phyloP scores from a whole-genome alignment of 2,797 vertebrate genomes.

The Megaceryle alcyon region DNA sequence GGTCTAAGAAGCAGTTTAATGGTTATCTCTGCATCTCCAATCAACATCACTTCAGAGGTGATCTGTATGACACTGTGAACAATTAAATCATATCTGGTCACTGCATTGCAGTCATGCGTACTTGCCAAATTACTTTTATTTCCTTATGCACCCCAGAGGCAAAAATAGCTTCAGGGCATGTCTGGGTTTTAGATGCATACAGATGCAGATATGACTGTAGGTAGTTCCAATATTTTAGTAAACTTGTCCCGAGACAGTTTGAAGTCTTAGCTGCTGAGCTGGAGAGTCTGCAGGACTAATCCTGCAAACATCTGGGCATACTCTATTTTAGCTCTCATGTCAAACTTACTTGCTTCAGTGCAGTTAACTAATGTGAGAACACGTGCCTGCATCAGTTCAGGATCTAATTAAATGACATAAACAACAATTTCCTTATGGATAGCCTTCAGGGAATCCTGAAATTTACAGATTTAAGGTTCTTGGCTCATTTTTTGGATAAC shows the following conservation, averaged over 20 bases:
- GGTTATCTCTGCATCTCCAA: fast-evolving
- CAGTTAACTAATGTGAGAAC: not conserved
- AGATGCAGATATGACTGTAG: not conserved
- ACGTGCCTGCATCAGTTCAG: not conserved
- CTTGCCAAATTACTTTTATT: not conserved
- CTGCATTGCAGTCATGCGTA: not conserved
- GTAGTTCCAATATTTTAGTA: not conserved
- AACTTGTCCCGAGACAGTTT: not conserved
- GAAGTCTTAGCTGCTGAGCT: not conserved
- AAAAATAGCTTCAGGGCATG: not conserved
- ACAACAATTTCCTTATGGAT: not conserved
- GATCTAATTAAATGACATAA: not conserved
- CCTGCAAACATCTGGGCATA: not conserved
- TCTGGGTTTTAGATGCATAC: not conserved
- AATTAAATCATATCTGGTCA: not conserved
- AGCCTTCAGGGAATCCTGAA: not conserved
- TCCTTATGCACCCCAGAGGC: not conserved
- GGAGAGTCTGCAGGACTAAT: not conserved
- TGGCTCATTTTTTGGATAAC: not conserved
- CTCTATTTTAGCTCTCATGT: not conserved
- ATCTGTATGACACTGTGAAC: not conserved
- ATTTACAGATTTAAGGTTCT: not conserved
- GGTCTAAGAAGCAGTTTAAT: not conserved
- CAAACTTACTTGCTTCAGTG: not conserved
- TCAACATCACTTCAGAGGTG: not conserved